phyloP scores from a whole-genome alignment of 2,888 invertebrate genomes.

The Linyphia triangularis region DNA sequence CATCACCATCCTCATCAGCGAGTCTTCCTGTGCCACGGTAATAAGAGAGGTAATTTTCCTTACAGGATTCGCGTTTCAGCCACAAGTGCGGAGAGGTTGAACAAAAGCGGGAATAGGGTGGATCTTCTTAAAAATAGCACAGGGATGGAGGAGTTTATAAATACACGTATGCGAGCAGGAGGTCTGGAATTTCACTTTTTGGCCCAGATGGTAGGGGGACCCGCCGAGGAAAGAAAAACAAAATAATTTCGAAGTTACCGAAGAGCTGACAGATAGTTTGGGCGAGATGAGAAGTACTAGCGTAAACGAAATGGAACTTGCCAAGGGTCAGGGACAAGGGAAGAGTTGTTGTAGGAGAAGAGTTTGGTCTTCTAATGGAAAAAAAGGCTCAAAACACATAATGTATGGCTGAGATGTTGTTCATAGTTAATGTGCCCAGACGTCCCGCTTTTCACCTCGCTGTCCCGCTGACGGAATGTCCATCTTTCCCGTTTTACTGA shows the following conservation, averaged over 20 bases:
- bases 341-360: no score
- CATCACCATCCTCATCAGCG: constrained; percentile 58
- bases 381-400: no score
- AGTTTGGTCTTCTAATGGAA: no score
- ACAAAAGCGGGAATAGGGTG: constrained; percentile 36
- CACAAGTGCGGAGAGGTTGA: constrained; percentile 10
- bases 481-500: no score
- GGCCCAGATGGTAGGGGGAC: constrained; percentile 21
- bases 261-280: constrained; percentile 34
- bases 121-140: constrained; percentile 60
- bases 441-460: no score
- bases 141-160: constrained; percentile 52
- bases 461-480: no score
- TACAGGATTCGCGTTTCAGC: constrained; percentile 12
- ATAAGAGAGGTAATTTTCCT: constrained; percentile 25
- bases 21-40: constrained; percentile 23
- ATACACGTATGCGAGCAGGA: constrained; percentile 38
- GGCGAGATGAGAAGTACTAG: not conserved
- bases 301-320: no score
- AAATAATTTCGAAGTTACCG: not conserved
- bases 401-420: no score
- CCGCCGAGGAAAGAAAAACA: constrained; percentile 3
- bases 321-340: no score
- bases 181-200: constrained; percentile 50
- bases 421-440: no score